Percentiles rank a stretch among this genome's conserved stretches.
Evolutionary conservation across 2,797 vertebrate genomes (phyloP).

Genomic region (Smutsia temminckii): DNA sequence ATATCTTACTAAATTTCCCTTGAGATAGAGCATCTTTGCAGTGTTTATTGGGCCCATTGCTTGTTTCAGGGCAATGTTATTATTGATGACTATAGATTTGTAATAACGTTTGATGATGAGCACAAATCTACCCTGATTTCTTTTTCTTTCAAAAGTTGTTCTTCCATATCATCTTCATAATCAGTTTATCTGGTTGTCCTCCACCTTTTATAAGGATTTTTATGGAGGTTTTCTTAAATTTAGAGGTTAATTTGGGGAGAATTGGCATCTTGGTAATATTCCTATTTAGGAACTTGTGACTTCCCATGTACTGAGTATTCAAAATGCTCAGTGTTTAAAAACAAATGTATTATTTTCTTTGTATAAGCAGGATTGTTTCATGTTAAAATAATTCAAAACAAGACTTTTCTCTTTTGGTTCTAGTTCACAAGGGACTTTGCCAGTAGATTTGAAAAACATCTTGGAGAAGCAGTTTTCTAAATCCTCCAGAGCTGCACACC

Average conservation of each 20-base stretch:
- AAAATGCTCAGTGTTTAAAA: not conserved
- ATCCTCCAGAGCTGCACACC: conserved; percentile 67
- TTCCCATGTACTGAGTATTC: conserved; percentile 17
- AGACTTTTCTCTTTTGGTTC: conserved; percentile 57
- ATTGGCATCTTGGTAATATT: not conserved
- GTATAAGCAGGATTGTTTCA: not conserved
- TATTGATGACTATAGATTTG: not conserved
- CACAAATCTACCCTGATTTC: not conserved
- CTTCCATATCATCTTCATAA: not conserved
- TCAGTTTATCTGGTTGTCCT: not conserved
- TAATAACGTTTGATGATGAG: not conserved
- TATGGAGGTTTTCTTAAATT: not conserved
- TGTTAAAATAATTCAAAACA: conserved; percentile 13
- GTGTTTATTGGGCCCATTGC: not conserved
- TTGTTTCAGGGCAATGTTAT: not conserved
- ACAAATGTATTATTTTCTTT: not conserved
- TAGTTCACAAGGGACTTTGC: conserved; percentile 72
- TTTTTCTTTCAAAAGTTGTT: not conserved
- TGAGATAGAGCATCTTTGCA: not conserved
- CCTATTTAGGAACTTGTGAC: not conserved
- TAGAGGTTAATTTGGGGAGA: not conserved
- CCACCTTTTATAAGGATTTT: not conserved
- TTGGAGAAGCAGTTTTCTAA: conserved; percentile 79
- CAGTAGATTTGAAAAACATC: conserved; percentile 73
- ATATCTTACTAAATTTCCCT: not conserved